Conservation (phyloP, 2,888 invertebrate species). For the Heterodera filipjevi region DNA sequence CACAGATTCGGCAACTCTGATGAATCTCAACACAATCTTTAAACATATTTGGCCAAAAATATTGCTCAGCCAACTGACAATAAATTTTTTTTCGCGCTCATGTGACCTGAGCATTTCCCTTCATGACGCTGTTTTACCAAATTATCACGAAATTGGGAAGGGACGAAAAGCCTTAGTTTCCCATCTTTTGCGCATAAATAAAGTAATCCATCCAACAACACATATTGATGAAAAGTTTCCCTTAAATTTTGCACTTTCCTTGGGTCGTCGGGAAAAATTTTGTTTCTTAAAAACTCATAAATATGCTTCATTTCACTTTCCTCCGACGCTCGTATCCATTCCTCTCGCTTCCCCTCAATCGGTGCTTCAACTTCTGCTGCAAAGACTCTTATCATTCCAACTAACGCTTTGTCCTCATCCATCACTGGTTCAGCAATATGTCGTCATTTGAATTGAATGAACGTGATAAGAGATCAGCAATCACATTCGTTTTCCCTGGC, state of each 20-base stretch:
- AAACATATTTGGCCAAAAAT: constrained; percentile 37
- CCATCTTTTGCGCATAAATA: not conserved
- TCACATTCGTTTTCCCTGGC: constrained; percentile 18
- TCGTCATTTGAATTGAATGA: not conserved
- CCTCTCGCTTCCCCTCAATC: not conserved
- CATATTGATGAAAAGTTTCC: not conserved
- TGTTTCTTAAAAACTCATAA: constrained; percentile 12
- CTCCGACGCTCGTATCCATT: not conserved
- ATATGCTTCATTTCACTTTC: constrained; percentile 16
- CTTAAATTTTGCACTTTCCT: not conserved
- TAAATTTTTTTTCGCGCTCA: constrained; percentile 35
- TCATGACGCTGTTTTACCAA: constrained; percentile 40
- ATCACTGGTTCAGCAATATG: not conserved
- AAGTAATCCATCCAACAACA: not conserved
- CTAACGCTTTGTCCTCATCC: not conserved
- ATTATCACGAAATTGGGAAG: constrained; percentile 13
- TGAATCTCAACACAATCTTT: constrained; percentile 18
- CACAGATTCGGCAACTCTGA: constrained; percentile 35
- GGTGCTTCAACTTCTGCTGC: not conserved
- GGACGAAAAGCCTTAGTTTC: constrained; percentile 25
- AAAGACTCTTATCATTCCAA: not conserved
- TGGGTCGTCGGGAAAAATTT: not conserved
- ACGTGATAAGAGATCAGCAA: constrained; percentile 20
- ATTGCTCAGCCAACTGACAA: constrained; percentile 25
- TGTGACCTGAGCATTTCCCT: constrained; percentile 38